These are phyloP conservation scores for Escarpia spicata DNA, from an alignment of 2,888 invertebrate species.

Conservation along the genomic window DNA sequence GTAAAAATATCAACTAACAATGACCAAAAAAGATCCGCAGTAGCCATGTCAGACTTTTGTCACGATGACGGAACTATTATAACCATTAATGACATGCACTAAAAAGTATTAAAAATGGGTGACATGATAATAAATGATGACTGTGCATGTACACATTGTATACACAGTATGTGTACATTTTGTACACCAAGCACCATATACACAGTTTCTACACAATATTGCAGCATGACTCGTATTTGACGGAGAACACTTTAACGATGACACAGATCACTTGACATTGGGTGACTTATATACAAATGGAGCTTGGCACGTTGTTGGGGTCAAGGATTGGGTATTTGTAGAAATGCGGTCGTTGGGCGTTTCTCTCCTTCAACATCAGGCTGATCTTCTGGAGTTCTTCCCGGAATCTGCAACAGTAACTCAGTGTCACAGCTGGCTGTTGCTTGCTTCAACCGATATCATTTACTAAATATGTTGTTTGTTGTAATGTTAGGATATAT, in stretches of 20 bases:
- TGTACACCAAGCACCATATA: not conserved
- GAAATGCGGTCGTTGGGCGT: conserved; percentile 52
- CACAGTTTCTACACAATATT: not conserved
- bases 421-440: too few relatives aligned
- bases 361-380: conserved; percentile 60
- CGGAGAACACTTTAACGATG: too few relatives aligned
- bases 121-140: not conserved
- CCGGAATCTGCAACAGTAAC: conserved; percentile 53
- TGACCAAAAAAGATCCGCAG: not conserved
- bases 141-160: not conserved
- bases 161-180: not conserved
- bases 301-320: conserved; percentile 66
- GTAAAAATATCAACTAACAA: not conserved
- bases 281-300: conserved; percentile 58
- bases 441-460: too few relatives aligned
- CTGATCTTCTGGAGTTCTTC: conserved; percentile 60
- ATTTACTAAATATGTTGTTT: too few relatives aligned
- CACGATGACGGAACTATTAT: not conserved
- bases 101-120: too few relatives aligned
- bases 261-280: not conserved
- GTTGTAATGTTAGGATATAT: too few relatives aligned
- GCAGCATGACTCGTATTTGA: not conserved
- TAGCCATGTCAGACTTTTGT: not conserved
- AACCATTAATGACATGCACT: too few relatives aligned
- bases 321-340: conserved; percentile 63